These are phyloP conservation scores for Megaceryle torquata DNA, from an alignment of 2,113 vertebrate species.

Conservation along the genomic window DNA sequence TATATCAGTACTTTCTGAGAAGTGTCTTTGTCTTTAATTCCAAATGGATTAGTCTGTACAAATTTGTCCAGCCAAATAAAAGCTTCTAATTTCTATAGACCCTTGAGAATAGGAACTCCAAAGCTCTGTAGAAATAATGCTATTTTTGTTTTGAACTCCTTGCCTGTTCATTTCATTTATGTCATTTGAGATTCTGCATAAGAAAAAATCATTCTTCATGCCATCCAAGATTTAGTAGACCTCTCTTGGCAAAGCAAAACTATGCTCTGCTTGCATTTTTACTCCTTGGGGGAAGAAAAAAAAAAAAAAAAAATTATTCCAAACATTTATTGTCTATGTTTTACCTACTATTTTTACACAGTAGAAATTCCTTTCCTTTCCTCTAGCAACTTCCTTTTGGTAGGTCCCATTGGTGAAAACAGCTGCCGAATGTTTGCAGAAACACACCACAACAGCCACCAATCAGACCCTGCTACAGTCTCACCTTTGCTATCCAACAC, in stretches of 20 bases:
- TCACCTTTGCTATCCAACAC: rapidly evolving
- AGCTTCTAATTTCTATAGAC: neutral
- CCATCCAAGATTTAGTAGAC: neutral
- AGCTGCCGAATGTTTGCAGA: neutral
- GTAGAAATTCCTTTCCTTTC: neutral
- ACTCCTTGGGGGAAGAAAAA: too few relatives aligned
- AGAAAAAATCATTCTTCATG: neutral
- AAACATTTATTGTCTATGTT: neutral
- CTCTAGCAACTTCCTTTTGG: neutral
- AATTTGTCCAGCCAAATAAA: neutral
- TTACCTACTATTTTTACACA: neutral
- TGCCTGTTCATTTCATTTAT: neutral
- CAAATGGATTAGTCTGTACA: neutral
- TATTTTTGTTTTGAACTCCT: neutral
- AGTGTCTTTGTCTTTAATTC: neutral
- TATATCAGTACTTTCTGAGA: neutral
- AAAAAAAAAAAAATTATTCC: neutral
- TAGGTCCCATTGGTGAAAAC: neutral
- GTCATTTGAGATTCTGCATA: neutral
- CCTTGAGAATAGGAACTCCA: neutral
- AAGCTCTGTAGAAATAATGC: neutral
- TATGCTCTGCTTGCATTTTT: neutral
- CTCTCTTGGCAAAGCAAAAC: neutral
- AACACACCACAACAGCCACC: neutral
- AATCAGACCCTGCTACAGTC: neutral